A percentile compares a stretch with the other conserved stretches of the same genome.
Conservation (phyloP, 2,888 invertebrate genomes). For the Bursaphelenchus okinawaensis region DNA sequence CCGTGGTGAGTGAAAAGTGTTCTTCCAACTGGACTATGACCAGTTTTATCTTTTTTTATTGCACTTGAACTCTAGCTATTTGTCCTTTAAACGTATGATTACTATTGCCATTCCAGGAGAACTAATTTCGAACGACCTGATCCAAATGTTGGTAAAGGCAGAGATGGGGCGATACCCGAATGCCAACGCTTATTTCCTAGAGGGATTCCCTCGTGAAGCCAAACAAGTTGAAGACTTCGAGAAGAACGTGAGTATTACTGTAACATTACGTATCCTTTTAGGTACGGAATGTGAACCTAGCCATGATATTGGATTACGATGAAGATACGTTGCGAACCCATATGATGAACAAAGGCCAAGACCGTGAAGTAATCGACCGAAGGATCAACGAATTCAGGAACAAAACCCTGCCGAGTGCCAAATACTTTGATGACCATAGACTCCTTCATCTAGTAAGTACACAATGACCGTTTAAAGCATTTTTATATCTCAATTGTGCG, state of each 20-base stretch:
- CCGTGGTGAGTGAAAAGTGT: conserved; percentile 39
- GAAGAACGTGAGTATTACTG: conserved; percentile 36
- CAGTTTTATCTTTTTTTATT: conserved; percentile 1
- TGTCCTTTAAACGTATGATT: too few species aligned
- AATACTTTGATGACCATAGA: conserved; percentile 57
- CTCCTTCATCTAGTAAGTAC: conserved; percentile 53
- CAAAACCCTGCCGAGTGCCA: conserved; percentile 57
- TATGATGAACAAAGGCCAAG: conserved; percentile 48
- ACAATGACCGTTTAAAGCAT: too few species aligned
- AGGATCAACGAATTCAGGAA: conserved; percentile 52
- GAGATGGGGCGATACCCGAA: conserved; percentile 53
- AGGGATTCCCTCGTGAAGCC: conserved; percentile 56
- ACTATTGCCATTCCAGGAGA: conserved; percentile 39
- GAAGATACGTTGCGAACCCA: conserved; percentile 53
- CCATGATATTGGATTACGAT: conserved; percentile 56
- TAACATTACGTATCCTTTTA: neutral
- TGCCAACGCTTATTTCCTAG: conserved; percentile 51
- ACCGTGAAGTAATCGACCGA: conserved; percentile 36
- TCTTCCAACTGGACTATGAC: too few species aligned
- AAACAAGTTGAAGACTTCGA: conserved; percentile 57
- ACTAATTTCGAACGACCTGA: conserved; percentile 54
- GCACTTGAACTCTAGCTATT: too few species aligned
- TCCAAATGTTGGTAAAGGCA: conserved; percentile 53
- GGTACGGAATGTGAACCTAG: conserved; percentile 51
- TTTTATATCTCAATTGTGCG: neutral